These are phyloP conservation scores for Brachionus sp. DNA, from an alignment of 1,140 invertebrate species.

Conservation along the genomic window DNA sequence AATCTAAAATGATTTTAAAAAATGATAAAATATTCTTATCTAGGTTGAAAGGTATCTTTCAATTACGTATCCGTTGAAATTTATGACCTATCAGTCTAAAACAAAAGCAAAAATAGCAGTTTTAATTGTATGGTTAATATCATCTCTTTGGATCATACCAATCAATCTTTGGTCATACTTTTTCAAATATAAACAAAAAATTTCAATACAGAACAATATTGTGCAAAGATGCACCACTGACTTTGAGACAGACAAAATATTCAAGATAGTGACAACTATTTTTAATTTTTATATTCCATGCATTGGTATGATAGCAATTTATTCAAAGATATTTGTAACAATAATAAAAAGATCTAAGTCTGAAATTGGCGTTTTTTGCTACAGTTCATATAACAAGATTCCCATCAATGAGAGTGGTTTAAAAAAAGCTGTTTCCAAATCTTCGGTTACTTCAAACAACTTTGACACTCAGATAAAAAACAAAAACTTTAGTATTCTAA, in stretches of 20 bases:
- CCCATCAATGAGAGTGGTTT: neutral
- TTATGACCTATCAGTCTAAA: constrained; percentile 65
- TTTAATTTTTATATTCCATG: constrained; percentile 46
- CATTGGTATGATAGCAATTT: constrained; percentile 34
- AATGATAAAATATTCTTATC: constrained; percentile 65
- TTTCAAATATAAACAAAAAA: neutral
- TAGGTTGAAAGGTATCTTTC: constrained; percentile 60
- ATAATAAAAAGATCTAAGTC: constrained; percentile 31
- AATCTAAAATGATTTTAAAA: too few species aligned
- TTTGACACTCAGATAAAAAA: neutral
- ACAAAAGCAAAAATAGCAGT: constrained; percentile 58
- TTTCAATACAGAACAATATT: neutral
- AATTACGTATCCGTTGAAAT: constrained; percentile 65
- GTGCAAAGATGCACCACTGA: neutral
- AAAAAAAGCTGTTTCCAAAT: neutral
- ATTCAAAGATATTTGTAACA: constrained; percentile 31
- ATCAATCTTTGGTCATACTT: constrained; percentile 60
- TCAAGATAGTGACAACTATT: constrained; percentile 19
- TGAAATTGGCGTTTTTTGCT: constrained; percentile 17
- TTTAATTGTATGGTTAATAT: constrained; percentile 62
- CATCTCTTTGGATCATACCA: constrained; percentile 62
- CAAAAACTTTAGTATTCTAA: neutral
- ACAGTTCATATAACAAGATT: neutral
- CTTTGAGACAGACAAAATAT: constrained; percentile 37
- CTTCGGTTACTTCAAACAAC: neutral